Evolutionary conservation across 2,888 invertebrate species (phyloP), one percentile per base, ranked within the genome.

Genomic region (Adelphocoris suturalis): DNA sequence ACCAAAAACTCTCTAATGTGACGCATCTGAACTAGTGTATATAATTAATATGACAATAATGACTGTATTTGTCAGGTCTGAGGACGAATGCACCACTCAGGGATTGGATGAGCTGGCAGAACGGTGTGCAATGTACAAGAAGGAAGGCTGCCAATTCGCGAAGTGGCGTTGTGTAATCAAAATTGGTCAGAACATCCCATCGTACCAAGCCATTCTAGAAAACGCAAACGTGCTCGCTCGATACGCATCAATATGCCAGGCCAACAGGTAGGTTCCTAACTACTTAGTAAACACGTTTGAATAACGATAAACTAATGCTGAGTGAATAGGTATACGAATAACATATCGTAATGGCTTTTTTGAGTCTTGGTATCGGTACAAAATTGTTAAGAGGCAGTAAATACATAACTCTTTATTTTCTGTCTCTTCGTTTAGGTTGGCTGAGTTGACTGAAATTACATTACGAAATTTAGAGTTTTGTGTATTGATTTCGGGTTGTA

Each of bases 111-210:
- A 94, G 91, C 93, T 96, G 91, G 93, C 94, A 57, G 94, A 94
- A 91, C 93, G 95, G 86, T 96, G 95, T 92, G 94, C 94, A 14
- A 94, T 95, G 92, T 96, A 95, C 93, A 95, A 95, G 92, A 94
- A 94, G 92, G 94, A 94, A 90, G 96, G 96, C 48, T 95, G 95
- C 91, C 94, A 95, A 82, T 96, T 96, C 93, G 95, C 95, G 90
- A 96, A 96, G 92, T 96, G 95, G 95, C 93, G 95, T 90, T 94
- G 95, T 90, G 95, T 95, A 3, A 93, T 95, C 91, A 95, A 95
- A 92, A 95, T 96, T 91, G 93, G 94, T 55, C 93, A 94, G 68
- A 93, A 94, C 91, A 94, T 94, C 16, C 96, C 96, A 2, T 94
- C 95, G 78, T 94, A 94, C 91, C 93, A 94, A 92, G 94, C 95